A percentile compares a stretch with the other conserved stretches of the same genome.
These are phyloP conservation scores for Arion vulgaris DNA, from an alignment of 1,140 invertebrate species.

Conservation along the genomic window DNA sequence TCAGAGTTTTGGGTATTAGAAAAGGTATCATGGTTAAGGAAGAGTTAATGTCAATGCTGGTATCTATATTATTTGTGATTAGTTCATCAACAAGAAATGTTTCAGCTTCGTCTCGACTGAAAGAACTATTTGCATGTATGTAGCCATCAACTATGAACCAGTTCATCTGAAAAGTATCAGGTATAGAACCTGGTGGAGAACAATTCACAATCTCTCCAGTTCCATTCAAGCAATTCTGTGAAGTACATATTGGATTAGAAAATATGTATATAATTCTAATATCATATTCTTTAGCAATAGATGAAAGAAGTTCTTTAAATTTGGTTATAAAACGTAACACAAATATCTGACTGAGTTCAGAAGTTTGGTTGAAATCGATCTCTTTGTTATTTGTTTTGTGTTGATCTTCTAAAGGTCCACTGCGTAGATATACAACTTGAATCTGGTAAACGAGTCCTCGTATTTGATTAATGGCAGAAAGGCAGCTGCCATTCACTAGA, in stretches of 20 bases:
- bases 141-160: background rate
- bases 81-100: background rate
- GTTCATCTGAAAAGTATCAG: background rate
- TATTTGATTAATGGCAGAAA: background rate
- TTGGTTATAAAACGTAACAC: background rate
- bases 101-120: constrained; percentile 10
- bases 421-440: background rate
- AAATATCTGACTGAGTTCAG: background rate
- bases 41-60: background rate
- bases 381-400: background rate
- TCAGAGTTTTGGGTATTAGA: background rate
- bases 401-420: background rate
- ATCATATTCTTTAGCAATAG: background rate
- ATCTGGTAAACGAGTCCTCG: constrained; percentile 1
- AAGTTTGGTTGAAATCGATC: background rate
- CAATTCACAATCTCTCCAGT: background rate
- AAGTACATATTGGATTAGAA: background rate
- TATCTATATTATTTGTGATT: background rate
- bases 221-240: background rate
- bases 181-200: background rate
- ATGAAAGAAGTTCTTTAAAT: background rate
- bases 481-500: background rate
- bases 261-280: background rate
- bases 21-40: background rate
- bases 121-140: background rate